These are phyloP conservation scores for Cactoblastis cactorum DNA, from an alignment of 2,888 invertebrate genomes.

Conservation along the genomic window DNA sequence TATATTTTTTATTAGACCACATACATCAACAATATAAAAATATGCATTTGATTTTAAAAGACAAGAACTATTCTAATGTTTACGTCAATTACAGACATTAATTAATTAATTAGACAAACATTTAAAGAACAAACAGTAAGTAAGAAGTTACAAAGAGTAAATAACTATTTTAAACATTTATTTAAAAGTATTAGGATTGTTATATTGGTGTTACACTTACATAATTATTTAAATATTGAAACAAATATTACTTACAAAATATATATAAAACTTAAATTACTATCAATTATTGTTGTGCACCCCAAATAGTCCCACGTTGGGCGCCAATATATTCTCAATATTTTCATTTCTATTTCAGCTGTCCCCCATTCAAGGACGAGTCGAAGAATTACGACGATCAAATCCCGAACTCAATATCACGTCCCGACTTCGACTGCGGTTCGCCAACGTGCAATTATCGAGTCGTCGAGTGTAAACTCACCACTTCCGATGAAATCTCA, in stretches of 20 bases:
- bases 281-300: neutral
- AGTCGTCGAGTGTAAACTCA: slow-evolving; percentile 71
- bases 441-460: slow-evolving; percentile 67
- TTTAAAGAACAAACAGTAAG: too few relatives aligned
- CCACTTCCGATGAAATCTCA: slow-evolving; percentile 63
- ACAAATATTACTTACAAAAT: too few relatives aligned
- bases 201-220: too few relatives aligned
- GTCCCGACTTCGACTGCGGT: slow-evolving; percentile 65
- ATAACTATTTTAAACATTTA: too few relatives aligned
- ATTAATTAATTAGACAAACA: too few relatives aligned
- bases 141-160: too few relatives aligned
- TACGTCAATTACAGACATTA: too few relatives aligned
- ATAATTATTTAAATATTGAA: too few relatives aligned
- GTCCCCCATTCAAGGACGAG: slow-evolving; percentile 69
- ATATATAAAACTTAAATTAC: neutral
- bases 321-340: neutral
- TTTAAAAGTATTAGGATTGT: too few relatives aligned
- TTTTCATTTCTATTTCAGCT: slow-evolving; percentile 42
- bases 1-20: neutral
- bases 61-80: too few relatives aligned
- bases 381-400: slow-evolving; percentile 51
- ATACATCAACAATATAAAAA: too few relatives aligned
- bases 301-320: neutral
- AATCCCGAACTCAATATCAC: slow-evolving; percentile 60
- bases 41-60: too few relatives aligned